Evolutionary conservation across 2,888 invertebrate genomes (phyloP), one percentile per base, ranked within the genome.

Genomic region (Euclidia mi): DNA sequence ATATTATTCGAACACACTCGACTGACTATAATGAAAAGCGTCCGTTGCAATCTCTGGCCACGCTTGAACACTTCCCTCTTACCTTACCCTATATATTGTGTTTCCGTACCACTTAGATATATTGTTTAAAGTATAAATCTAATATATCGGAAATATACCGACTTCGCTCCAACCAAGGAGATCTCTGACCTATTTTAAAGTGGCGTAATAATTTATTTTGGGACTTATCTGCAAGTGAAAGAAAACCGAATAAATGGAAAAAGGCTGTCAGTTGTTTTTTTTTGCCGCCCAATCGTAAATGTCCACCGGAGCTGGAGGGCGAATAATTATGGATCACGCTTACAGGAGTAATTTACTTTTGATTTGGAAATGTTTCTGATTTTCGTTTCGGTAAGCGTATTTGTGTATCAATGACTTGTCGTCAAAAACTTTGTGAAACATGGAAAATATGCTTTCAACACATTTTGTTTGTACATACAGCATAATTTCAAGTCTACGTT

Each of bases 51-150:
- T 89, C 84, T 89, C 82, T 72, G 56, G 69, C 76, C 76, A 87
- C 88, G 87, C 76, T 80, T 80, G 84, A 89, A 87, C 87, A 89
- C 89, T 85, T 83, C 81, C 65, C 74, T 75, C 77, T 71, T 68
- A 65, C 61, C 69, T n/a, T n/a, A n/a, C n/a, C 56, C 66, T 72
- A 60, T 57, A 46, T 71, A 71, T 71, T 81, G 69, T 70, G 42
- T 55, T 50, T 32, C 29, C 25, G 50, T 56, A 55, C 53, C 57
- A 40, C 56, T 44, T 29, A 55, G 20, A 64, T 68, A 70, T n/a
- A n/a, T n/a, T n/a, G n/a, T n/a, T n/a, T n/a, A n/a, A n/a, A n/a
- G n/a, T n/a, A n/a, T n/a, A n/a, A n/a, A 45, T 65, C 55, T 51
- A 65, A 42, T 51, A 73, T 60, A 53, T 48, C 25, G 25, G 48